Percentiles rank a stretch among this genome's conserved stretches.
phyloP scores from a whole-genome alignment of 1,140 invertebrate species.

The Pectinophora gossypiella region DNA sequence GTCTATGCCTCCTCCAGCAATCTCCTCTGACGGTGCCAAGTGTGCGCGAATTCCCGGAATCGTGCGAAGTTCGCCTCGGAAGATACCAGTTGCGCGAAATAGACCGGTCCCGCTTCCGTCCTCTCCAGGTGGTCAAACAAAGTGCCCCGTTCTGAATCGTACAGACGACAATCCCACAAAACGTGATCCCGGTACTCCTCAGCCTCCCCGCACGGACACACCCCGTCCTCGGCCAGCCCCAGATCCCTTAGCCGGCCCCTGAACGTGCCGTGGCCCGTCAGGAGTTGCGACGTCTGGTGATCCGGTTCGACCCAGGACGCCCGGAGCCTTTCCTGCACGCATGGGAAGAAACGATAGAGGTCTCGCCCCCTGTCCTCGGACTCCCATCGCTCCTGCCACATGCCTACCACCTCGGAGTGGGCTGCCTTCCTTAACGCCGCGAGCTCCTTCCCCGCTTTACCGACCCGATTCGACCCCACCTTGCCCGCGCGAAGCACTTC shows the following conservation, averaged over 20 bases:
- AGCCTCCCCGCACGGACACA: not conserved
- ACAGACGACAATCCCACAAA: slow-evolving; percentile 2
- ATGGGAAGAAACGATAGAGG: not conserved
- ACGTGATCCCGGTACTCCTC: slow-evolving; percentile 3
- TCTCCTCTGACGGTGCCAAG: not conserved
- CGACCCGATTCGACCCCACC: not conserved
- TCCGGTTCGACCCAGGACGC: slow-evolving; percentile 4
- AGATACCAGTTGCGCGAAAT: not conserved
- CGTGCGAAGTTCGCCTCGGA: not conserved
- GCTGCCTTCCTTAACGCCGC: not conserved
- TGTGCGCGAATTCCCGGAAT: slow-evolving; percentile 27
- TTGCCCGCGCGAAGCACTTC: slow-evolving; percentile 5
- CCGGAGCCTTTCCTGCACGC: not conserved
- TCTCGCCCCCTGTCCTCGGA: not conserved
- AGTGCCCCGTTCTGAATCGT: not conserved
- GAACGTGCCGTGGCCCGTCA: slow-evolving; percentile 4
- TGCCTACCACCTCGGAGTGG: not conserved
- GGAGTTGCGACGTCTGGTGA: slow-evolving; percentile 1
- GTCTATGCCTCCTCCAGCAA: no score
- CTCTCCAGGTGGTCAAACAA: not conserved
- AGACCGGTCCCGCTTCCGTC: not conserved
- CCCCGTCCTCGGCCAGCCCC: no score
- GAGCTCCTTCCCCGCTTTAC: no score
- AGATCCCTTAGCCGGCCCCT: not conserved
- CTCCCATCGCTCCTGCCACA: slow-evolving; percentile 6